phyloP scores from a whole-genome alignment of 1,140 invertebrate genomes.

The Trichonephila clavata region DNA sequence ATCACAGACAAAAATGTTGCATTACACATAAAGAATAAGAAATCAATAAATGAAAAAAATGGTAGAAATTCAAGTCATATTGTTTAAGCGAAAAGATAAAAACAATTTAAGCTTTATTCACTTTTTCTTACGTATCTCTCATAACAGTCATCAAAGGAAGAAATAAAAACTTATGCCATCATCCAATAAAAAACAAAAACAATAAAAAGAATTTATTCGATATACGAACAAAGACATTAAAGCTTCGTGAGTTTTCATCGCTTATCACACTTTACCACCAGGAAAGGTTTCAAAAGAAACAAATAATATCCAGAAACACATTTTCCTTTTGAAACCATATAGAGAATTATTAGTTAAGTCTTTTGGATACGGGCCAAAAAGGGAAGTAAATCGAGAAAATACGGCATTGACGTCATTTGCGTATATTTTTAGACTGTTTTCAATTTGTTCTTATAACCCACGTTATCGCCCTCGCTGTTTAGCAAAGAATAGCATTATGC shows the following conservation, averaged over 20 bases:
- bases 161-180: not conserved
- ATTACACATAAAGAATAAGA: no score
- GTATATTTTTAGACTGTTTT: conserved; percentile 4
- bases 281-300: not conserved
- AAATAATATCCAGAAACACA: not conserved
- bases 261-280: not conserved
- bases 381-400: not conserved
- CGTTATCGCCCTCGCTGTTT: not conserved
- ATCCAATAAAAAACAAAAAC: not conserved
- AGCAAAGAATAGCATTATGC: conserved; percentile 1
- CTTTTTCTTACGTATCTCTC: no score
- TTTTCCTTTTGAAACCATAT: conserved; percentile 5
- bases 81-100: no score
- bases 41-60: no score
- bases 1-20: no score
- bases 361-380: conserved; percentile 8
- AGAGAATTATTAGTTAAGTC: conserved; percentile 18
- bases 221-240: not conserved
- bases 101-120: no score
- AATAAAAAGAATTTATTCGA: not conserved
- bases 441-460: not conserved
- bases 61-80: no score
- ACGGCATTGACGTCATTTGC: conserved; percentile 28
- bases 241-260: not conserved
- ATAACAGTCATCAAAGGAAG: not conserved